Percentiles rank a stretch among this genome's conserved stretches.
These are phyloP conservation scores for Nyctereutes procyonoides DNA, from an alignment of 2,113 vertebrate genomes.

Conservation along the genomic window DNA sequence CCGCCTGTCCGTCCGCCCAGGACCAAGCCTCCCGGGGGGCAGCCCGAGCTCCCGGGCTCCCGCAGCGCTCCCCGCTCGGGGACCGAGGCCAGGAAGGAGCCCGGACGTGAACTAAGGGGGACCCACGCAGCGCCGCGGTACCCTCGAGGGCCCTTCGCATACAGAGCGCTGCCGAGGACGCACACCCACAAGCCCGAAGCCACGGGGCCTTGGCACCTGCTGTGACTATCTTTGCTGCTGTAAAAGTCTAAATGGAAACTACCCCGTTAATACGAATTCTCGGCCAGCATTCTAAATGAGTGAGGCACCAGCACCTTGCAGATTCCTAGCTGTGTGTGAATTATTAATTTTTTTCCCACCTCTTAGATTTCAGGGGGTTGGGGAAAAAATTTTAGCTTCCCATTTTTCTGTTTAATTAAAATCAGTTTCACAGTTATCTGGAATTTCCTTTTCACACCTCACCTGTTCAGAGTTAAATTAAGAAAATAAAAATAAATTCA, in stretches of 20 bases:
- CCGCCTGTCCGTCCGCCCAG: accelerated
- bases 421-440: constrained; percentile 13
- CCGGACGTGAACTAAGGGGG: too few species aligned
- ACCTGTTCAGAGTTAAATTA: constrained; percentile 2
- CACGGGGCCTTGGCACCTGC: not conserved
- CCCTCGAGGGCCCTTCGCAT: too few species aligned
- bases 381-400: constrained; percentile 9
- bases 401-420: constrained; percentile 53
- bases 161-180: not conserved
- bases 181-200: not conserved
- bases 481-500: constrained; percentile 48
- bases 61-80: too few species aligned
- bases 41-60: too few species aligned
- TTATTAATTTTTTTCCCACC: not conserved
- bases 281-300: not conserved
- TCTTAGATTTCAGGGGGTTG: not conserved
- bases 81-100: too few species aligned
- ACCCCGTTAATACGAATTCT: constrained; percentile 41
- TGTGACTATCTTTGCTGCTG: not conserved
- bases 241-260: constrained; percentile 43
- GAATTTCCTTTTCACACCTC: not conserved
- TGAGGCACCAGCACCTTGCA: not conserved
- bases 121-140: too few species aligned
- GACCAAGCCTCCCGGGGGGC: too few species aligned
- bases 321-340: constrained; percentile 5